Conservation (phyloP, 1,140 invertebrate species). For the Microvelia longipes region DNA sequence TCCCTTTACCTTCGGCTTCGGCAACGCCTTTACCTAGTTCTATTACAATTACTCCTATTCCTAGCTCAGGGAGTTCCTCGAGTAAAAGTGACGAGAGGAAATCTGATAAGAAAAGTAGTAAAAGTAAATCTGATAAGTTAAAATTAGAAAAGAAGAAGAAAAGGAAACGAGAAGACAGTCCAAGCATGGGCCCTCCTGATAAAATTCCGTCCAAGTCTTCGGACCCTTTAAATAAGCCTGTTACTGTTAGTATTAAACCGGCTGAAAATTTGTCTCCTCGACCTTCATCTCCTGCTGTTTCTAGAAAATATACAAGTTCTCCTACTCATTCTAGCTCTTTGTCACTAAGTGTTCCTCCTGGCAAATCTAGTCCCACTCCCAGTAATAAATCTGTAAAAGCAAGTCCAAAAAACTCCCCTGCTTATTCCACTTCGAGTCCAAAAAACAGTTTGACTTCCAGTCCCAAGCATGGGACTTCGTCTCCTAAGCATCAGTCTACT, state of each 20-base stretch:
- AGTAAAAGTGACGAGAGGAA: constrained; percentile 42
- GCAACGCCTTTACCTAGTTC: constrained; percentile 51
- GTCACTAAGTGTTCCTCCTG: constrained; percentile 26
- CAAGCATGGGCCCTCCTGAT: constrained; percentile 63
- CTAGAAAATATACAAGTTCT: constrained; percentile 50
- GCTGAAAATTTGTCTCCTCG: constrained; percentile 43
- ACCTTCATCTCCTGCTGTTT: constrained; percentile 43
- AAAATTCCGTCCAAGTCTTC: constrained; percentile 50
- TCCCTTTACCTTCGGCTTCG: constrained; percentile 44
- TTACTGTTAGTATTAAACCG: constrained; percentile 55
- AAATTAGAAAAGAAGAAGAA: constrained; percentile 62
- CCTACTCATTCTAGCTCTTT: constrained; percentile 41
- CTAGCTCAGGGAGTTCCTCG: constrained; percentile 30
- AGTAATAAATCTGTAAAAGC: constrained; percentile 34
- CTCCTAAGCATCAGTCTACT: constrained; percentile 54
- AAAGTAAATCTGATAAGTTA: constrained; percentile 32
- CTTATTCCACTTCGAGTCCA: constrained; percentile 19
- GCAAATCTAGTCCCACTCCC: constrained; percentile 41
- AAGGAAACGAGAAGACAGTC: constrained; percentile 54
- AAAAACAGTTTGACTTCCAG: constrained; percentile 31
- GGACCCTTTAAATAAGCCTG: constrained; percentile 53
- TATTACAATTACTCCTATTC: constrained; percentile 64
- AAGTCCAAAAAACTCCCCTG: constrained; percentile 50
- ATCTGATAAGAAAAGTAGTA: constrained; percentile 40
- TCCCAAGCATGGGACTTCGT: constrained; percentile 54